Evolutionary conservation across 2,888 invertebrate species (phyloP), one percentile per base, ranked within the genome.

Genomic region (Chymomyza caudatula): DNA sequence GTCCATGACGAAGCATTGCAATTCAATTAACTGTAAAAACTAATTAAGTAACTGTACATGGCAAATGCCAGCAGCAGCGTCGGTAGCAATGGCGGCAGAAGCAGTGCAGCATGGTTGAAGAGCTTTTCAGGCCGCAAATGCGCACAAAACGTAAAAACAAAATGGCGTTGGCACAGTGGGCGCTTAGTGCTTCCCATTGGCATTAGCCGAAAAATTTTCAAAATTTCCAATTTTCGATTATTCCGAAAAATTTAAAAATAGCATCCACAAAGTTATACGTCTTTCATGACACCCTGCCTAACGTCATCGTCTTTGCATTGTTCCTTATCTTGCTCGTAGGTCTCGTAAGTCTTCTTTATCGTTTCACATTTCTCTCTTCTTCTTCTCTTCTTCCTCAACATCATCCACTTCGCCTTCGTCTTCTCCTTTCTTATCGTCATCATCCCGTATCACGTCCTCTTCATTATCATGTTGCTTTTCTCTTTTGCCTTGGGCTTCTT

Each of bases 1-100:
- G 63, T 59, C 60, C 73, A 68, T 78, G 77, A 77, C 76, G 67
- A 70, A 61, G 74, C 78, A 77, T 73, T 76, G 74, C 81, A 85
- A 86, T 85, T 85, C 84, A 86, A 84, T 85, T 87, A 85, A 85
- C 76, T 85, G 86, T 83, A 74, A 85, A 86, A 85, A 84, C 84
- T 87, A 86, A 85, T 85, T 85, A 85, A 85, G 83, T 78, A 73
- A 72, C 76, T 74, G 71, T 73, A 60, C 43, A 54, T 59, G 63
- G 59, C 19, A 55, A 49, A 17, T 43, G 29, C 17, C 56, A 19
- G 37, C 17, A 53, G 29, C 17, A 15, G 4, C 55, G 51, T 3
- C 44, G 43, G 22, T 51, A 54, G 57, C 49, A 53, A 59, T 56
- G 66, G 59, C 63, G 60, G 63, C 60, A 65, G 65, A 72, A 62